phyloP scores from a whole-genome alignment of 2,113 vertebrate species.

The Canis aureus region DNA sequence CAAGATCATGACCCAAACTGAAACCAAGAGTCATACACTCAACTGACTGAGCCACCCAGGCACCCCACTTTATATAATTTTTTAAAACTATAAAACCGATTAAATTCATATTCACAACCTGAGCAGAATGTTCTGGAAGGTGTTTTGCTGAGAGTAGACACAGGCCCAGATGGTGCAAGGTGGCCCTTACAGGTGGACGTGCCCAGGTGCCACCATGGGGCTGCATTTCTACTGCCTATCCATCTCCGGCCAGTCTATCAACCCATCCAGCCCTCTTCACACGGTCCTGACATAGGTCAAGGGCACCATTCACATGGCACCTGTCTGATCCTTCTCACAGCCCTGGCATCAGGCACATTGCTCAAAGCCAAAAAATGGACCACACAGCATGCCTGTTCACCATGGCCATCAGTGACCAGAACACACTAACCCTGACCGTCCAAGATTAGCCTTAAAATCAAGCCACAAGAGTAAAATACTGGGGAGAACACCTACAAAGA shows the following conservation, averaged over 20 bases:
- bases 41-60: background rate
- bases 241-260: fast-evolving
- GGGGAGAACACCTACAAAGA: background rate
- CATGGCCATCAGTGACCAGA: background rate
- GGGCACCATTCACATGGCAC: background rate
- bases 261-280: fast-evolving
- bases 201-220: fast-evolving
- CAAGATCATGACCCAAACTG: background rate
- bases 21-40: background rate
- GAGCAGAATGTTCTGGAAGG: background rate
- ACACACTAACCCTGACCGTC: background rate
- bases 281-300: fast-evolving
- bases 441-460: fast-evolving
- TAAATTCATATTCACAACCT: too few species aligned
- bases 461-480: fast-evolving
- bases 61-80: background rate
- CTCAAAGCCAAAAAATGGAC: background rate
- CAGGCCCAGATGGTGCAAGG: fast-evolving
- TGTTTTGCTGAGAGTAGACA: background rate
- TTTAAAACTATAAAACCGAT: too few species aligned
- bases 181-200: fast-evolving
- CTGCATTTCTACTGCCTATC: fast-evolving
- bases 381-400: fast-evolving
- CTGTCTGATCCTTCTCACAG: fast-evolving
- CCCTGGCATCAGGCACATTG: fast-evolving